Base-by-base conservation (phyloP, 2,797 vertebrate genomes). In the Danionella dracula region DNA sequence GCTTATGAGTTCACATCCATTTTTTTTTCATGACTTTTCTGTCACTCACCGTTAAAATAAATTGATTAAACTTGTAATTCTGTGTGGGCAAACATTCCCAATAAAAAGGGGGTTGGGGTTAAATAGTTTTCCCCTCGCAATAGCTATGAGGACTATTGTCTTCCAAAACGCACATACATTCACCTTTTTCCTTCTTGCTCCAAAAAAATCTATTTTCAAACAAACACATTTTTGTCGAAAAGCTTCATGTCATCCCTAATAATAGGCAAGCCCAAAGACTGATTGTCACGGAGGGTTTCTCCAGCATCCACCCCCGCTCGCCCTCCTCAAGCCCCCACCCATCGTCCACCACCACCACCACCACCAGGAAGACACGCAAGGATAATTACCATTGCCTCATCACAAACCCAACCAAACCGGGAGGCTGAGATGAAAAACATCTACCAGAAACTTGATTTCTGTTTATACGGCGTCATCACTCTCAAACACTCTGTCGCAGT, bases 201-300 rank as follows among this genome's bases (percentile, higher is more conserved):
- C n/a, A n/a, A n/a, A n/a, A n/a, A n/a, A n/a, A n/a, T n/a, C n/a
- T n/a, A n/a, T n/a, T n/a, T n/a, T n/a, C n/a, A n/a, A n/a, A n/a
- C n/a, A 73, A 27, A 6, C 23, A 27, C 23, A 27, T 27, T 27
- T 27, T 57, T 29, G 5, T 17, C 40, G 2, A 10, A 8, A 16
- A 29, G 20, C n/a, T 46, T 5, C 17, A 8, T 9, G 32, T 27
- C 29, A 37, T 11, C 38, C 56, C 58, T 55, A 51, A 29, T 38
- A 37, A 50, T 44, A 55, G 23, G 12, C 34, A 66, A 49, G 20
- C 34, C 58, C 38, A 55, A 50, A 75, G 73, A 75, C 77, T 51
- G 66, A 70, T 76, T 66, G 64, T 78, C 76, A 82, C 78, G 87
- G 86, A 88, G 84, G 89, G 85, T 84, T 83, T 83, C 84, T 83